Conservation (phyloP, 2,797 vertebrate genomes). For the Cynopterus sphinx region DNA sequence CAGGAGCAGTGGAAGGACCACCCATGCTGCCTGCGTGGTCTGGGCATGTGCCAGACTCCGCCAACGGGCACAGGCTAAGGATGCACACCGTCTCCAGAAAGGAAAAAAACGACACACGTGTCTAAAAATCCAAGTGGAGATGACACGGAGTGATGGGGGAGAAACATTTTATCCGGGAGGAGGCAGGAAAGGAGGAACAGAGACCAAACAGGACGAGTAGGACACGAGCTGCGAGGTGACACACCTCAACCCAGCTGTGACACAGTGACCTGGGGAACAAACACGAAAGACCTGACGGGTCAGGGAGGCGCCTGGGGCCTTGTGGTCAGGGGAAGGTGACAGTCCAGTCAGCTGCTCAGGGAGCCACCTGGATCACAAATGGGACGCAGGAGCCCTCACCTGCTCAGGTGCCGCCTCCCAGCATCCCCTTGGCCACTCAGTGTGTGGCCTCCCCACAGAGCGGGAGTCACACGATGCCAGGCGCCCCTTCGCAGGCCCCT, state of each 20-base stretch:
- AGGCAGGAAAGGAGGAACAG: background rate
- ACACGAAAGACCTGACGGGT: no score
- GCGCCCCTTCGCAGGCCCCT: background rate
- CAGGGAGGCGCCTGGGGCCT: background rate
- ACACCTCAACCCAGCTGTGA: background rate
- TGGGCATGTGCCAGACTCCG: no score
- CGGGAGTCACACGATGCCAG: fast-evolving
- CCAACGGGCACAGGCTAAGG: no score
- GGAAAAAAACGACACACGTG: background rate
- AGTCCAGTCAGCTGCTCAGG: background rate
- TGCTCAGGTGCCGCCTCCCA: background rate
- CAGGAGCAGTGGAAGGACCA: background rate
- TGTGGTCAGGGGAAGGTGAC: background rate
- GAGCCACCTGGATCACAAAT: background rate
- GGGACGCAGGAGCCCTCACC: background rate
- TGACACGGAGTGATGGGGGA: background rate
- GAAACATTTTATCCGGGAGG: no score
- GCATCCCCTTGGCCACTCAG: background rate
- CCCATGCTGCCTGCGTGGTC: background rate
- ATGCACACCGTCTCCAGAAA: background rate
- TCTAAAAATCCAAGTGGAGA: background rate
- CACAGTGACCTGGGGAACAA: background rate
- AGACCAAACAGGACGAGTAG: background rate
- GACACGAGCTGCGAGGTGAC: background rate
- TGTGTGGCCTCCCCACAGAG: background rate